phyloP scores from a whole-genome alignment of 2,113 vertebrate genomes.

The Gallinago paraguaiae region DNA sequence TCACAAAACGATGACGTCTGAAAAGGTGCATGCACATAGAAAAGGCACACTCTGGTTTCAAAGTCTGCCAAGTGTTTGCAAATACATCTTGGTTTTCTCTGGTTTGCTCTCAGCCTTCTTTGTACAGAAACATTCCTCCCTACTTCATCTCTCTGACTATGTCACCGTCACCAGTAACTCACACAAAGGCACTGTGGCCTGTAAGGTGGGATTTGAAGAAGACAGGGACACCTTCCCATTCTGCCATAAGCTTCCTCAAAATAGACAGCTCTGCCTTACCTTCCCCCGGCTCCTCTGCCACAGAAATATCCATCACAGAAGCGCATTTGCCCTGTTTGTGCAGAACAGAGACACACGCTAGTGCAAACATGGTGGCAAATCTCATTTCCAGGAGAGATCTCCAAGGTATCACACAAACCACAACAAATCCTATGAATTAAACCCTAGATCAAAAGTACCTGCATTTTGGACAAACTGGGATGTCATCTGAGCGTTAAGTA shows the following conservation, averaged over 20 bases:
- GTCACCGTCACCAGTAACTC: not conserved
- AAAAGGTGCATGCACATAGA: not conserved
- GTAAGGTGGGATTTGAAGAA: not conserved
- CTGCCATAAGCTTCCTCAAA: not conserved
- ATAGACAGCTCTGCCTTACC: not conserved
- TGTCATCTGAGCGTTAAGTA: not conserved
- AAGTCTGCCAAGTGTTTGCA: constrained; percentile 10
- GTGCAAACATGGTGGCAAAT: not conserved
- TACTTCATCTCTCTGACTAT: not conserved
- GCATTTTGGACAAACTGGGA: not conserved
- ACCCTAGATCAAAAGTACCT: not conserved
- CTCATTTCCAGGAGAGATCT: not conserved
- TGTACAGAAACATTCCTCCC: not conserved
- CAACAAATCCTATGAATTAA: not conserved
- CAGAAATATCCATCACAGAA: not conserved
- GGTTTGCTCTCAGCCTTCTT: not conserved
- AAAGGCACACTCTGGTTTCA: not conserved
- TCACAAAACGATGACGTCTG: not conserved
- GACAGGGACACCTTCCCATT: not conserved
- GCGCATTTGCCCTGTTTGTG: accelerated
- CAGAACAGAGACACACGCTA: accelerated
- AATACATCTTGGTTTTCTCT: not conserved
- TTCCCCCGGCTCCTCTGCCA: not conserved
- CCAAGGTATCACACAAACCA: not conserved
- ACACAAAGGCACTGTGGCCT: not conserved